Conservation (phyloP, 2,888 invertebrate genomes). For the Phasia obesa region DNA sequence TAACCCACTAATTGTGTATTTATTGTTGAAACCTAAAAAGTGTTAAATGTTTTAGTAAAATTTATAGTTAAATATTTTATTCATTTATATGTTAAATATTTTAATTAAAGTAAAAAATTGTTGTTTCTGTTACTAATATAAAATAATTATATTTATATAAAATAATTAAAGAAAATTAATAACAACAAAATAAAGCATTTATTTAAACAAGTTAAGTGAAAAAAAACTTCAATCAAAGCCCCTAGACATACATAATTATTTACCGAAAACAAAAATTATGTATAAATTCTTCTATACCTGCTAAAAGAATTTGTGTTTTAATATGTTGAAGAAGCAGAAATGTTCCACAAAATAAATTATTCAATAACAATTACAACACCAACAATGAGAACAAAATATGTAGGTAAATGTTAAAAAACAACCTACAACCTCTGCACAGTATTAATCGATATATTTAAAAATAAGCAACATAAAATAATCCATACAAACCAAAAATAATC, state of each 20-base stretch:
- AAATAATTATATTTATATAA: neutral
- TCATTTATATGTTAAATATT: conserved; percentile 7
- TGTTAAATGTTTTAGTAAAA: conserved; percentile 65
- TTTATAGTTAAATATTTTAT: conserved; percentile 29
- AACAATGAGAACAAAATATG: conserved; percentile 19
- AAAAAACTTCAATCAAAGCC: conserved; percentile 22
- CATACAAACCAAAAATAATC: no score
- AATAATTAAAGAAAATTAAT: neutral
- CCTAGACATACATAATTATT: neutral
- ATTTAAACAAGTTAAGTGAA: no score
- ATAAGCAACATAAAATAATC: conserved; percentile 18
- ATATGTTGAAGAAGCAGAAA: conserved; percentile 16
- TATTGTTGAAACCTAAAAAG: conserved; percentile 66
- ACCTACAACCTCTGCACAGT: conserved; percentile 10
- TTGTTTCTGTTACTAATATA: conserved; percentile 28
- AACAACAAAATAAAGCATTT: conserved; percentile 34
- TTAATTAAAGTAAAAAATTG: conserved; percentile 11
- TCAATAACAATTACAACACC: conserved; percentile 41
- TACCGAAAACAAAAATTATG: neutral
- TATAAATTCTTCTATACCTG: conserved; percentile 3
- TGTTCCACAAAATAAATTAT: conserved; percentile 46
- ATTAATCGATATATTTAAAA: conserved; percentile 55
- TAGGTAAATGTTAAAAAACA: conserved; percentile 10
- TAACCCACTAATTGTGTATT: conserved; percentile 19
- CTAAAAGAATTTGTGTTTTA: conserved; percentile 14